Base-by-base conservation (phyloP, 1,140 invertebrate species). In the Drosophila erecta region DNA sequence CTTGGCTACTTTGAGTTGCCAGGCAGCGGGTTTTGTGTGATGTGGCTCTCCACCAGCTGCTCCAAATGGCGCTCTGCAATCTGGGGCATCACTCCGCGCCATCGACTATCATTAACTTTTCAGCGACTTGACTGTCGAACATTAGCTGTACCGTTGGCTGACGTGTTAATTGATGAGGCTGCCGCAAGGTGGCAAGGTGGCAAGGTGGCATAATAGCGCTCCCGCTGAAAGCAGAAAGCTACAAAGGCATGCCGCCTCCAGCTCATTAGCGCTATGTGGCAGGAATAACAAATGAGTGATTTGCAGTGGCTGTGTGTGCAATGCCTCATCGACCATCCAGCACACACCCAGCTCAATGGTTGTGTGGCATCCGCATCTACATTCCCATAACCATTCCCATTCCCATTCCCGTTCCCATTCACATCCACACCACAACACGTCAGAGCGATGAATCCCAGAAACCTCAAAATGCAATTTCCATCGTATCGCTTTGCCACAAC, bases 381-480 rank as follows among this genome's bases (percentile, higher is more conserved):
- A 8, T 30, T 8, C 8, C n/a, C 51, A 61, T 27, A 11, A 8
- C 30, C 30, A 30, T 30, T 10, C 2, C 30, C 30, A 30, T 30
- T 10, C 27, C 8, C 27, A 30, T 27, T 27, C 24, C 24, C 24
- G 6, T 30, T 10, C 30, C 7, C 30, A 30, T 30, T 3, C 30
- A 30, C 30, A 30, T 30, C 30, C 12, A 67, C 41, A 43, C 60
- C 54, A 49, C 33, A 51, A 37, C 46, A 30, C 43, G 47, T 43
- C 65, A 22, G 61, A 67, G 64, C 74, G 38, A 83, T 79, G 65
- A 62, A 85, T 59, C 66, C 38, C 62, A 59, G 57, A 64, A 81
- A 79, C 81, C 83, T 75, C 79, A 87, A 78, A 86, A 87, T 86
- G 83, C 81, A 86, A 86, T 86, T 87, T 87, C 55, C 62, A 70